Percentiles rank a stretch among this genome's conserved stretches.
Evolutionary conservation across 1,140 invertebrate genomes (phyloP).

Genomic region (Pseudobourletiella spinata): DNA sequence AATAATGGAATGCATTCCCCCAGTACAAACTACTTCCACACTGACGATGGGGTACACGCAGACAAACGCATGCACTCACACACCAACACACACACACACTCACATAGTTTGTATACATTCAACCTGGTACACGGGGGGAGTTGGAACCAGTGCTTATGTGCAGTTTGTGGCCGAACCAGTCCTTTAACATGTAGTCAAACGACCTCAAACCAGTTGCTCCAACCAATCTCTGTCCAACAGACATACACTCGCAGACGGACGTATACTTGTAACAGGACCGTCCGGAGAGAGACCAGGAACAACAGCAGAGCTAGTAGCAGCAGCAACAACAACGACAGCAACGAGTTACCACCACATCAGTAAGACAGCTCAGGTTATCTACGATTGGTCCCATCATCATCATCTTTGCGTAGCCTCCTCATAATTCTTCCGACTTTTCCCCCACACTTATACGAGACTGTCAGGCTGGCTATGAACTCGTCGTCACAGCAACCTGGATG

Average conservation of each 20-base stretch:
- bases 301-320: too few relatives aligned
- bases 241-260: too few relatives aligned
- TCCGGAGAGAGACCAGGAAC: background rate
- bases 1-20: constrained; percentile 4
- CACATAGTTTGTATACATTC: too few relatives aligned
- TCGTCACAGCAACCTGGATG: too few relatives aligned
- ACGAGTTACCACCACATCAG: too few relatives aligned
- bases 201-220: constrained; percentile 7
- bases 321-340: too few relatives aligned
- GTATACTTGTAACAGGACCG: background rate
- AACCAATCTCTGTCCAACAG: background rate
- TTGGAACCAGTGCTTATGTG: background rate
- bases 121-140: too few relatives aligned
- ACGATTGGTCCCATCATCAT: constrained; percentile 4
- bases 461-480: too few relatives aligned
- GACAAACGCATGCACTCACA: background rate
- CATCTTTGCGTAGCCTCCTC: constrained; percentile 1
- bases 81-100: too few relatives aligned
- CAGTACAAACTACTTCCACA: background rate
- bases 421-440: background rate
- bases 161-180: background rate
- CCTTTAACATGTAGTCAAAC: constrained; percentile 1
- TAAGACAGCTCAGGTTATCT: too few relatives aligned
- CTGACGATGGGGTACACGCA: background rate
- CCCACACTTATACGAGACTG: too few relatives aligned